Evolutionary conservation across 2,113 vertebrate species (phyloP), one percentile per base, ranked within the genome.

Genomic region (Sebastes fasciatus): DNA sequence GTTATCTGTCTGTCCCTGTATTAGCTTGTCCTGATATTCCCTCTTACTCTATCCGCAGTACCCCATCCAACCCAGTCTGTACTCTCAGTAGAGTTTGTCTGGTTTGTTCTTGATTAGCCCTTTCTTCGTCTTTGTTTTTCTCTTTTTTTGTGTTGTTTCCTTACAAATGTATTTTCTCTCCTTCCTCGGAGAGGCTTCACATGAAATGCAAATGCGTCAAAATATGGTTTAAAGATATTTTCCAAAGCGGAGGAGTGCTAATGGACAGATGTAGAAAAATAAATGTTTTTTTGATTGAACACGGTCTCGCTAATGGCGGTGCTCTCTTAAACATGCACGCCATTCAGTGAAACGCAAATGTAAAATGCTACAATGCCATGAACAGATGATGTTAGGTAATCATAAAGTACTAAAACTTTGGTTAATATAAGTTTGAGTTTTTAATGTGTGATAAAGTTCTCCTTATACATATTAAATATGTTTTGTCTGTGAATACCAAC

Each of bases 181-280:
- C 8, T 0, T 43, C 61, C 43, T 81, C 54, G 16, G 62, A 62
- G 65, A 64, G 10, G 12, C 5, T 40, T 60, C 46, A 46, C 61
- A 74, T 40, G 4, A 51, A 68, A 79, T 78, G 12, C 7, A 60
- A 75, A 84, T 46, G 57, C 65, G 8, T 34, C 62, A 58, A 61
- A 74, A 46, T 49, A 4, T 17, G 58, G 46, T 64, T 60, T 3
- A 51, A 64, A 14, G 21, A 73, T 3, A 0, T 19, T 42, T 54
- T 68, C 14, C 21, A 14, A 8, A 43, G 64, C 8, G 5, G 60
- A 43, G 17, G 58, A 68, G 48, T 19, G n/a, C 64, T 43, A 48
- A 65, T 17, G 16, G 48, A 68, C 42, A 26, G 2, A 14, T 12
- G 19, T 19, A 54, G 14, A 16, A 49, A 48, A 57, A 63, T 4